phyloP scores from a whole-genome alignment of 2,888 invertebrate species.

The Volucella zonaria region DNA sequence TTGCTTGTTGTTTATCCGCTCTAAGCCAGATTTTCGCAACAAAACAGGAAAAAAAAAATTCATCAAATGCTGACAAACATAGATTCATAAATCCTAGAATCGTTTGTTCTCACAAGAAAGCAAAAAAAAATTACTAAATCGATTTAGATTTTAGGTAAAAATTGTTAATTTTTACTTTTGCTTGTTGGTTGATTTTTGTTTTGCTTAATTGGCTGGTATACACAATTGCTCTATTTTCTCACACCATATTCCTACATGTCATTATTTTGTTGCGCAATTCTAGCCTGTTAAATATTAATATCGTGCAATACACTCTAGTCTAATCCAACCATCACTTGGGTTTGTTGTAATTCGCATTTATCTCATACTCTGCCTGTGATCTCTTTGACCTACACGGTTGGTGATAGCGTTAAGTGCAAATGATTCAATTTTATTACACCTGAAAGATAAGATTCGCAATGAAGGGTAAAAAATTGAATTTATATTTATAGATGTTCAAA shows the following conservation, averaged over 20 bases:
- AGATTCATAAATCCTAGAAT: background rate
- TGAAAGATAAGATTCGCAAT: background rate
- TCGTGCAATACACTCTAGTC: background rate
- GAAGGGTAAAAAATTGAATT: background rate
- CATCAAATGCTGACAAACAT: background rate
- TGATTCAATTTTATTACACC: too few relatives aligned
- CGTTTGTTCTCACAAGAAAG: background rate
- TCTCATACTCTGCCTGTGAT: constrained; percentile 20
- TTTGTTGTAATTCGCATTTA: constrained; percentile 14
- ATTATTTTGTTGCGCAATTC: constrained; percentile 38
- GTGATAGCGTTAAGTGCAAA: background rate
- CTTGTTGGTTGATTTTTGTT: background rate
- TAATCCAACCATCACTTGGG: background rate
- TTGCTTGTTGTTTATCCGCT: constrained; percentile 2
- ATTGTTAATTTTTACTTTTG: background rate
- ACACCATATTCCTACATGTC: constrained; percentile 18
- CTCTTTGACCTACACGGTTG: background rate
- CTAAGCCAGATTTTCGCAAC: background rate
- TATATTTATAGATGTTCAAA: constrained; percentile 48
- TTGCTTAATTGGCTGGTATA: background rate
- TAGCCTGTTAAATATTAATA: background rate
- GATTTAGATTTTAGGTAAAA: constrained; percentile 12
- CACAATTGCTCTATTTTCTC: background rate
- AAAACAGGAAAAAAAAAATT: background rate
- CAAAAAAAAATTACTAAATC: background rate